Percentiles rank a stretch among this genome's conserved stretches.
Conservation (phyloP, 2,888 invertebrate genomes). For the Eristalis intricaria region DNA sequence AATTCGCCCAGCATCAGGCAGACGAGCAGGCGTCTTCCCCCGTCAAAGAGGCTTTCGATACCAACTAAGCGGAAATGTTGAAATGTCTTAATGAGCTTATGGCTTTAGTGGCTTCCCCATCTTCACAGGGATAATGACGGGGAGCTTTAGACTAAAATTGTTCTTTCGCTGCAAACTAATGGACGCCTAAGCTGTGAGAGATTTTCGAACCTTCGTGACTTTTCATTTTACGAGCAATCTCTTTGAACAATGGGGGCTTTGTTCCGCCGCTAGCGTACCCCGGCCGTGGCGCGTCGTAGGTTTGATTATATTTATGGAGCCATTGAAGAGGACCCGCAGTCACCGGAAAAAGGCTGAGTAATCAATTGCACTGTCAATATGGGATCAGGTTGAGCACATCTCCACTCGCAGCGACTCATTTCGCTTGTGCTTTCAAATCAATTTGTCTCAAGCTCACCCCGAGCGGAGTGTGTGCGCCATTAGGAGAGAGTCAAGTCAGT, state of each 20-base stretch:
- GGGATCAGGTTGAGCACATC: constrained; percentile 37
- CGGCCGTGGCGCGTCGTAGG: neutral
- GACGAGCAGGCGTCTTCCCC: constrained; percentile 11
- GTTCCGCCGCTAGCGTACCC: constrained; percentile 1
- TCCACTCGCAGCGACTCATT: neutral
- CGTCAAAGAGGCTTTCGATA: constrained; percentile 56
- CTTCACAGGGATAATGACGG: constrained; percentile 63
- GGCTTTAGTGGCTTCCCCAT: constrained; percentile 69
- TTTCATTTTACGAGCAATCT: constrained; percentile 53
- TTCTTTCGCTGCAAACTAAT: constrained; percentile 62
- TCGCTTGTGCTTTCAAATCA: constrained; percentile 24
- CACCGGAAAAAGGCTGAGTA: constrained; percentile 45
- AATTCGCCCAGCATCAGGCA: constrained; percentile 21
- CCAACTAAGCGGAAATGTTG: constrained; percentile 71
- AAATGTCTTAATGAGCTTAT: constrained; percentile 71
- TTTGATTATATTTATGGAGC: constrained; percentile 38
- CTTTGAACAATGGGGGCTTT: constrained; percentile 54
- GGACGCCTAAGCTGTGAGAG: constrained; percentile 63
- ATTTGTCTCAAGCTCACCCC: constrained; percentile 31
- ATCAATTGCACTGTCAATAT: constrained; percentile 64
- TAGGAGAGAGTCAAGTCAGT: neutral
- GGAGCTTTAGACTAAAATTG: constrained; percentile 61
- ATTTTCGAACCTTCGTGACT: constrained; percentile 66
- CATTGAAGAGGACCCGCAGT: neutral
- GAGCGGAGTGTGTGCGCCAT: neutral